Percentiles rank a stretch among this genome's conserved stretches.
Conservation (phyloP, 1,140 invertebrate genomes). For the Cylas formicarius region DNA sequence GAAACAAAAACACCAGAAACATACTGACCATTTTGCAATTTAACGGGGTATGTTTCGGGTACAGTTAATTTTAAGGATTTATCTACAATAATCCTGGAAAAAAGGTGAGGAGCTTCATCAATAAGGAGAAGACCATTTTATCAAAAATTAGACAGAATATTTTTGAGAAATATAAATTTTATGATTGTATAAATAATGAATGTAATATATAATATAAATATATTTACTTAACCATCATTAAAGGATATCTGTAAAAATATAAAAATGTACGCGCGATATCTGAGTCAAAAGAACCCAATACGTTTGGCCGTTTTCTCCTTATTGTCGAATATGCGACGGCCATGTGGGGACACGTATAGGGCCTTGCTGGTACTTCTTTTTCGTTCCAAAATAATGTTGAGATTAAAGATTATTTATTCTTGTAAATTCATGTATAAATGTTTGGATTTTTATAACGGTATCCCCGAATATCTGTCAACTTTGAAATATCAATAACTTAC, state of each 20-base stretch:
- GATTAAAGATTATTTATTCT: slow-evolving; percentile 36
- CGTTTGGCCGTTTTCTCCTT: slow-evolving; percentile 36
- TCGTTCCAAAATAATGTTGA: slow-evolving; percentile 20
- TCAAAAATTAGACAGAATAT: slow-evolving; percentile 37
- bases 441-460: slow-evolving; percentile 4
- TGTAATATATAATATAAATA: slow-evolving; percentile 37
- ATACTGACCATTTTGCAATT: too few species aligned
- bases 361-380: slow-evolving; percentile 24
- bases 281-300: slow-evolving; percentile 30
- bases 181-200: slow-evolving; percentile 34
- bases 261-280: slow-evolving; percentile 38
- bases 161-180: slow-evolving; percentile 39
- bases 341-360: slow-evolving; percentile 27
- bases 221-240: slow-evolving; percentile 36
- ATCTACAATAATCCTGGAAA: slow-evolving; percentile 39
- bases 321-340: slow-evolving; percentile 35
- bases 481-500: too few species aligned
- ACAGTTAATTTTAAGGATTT: slow-evolving; percentile 30
- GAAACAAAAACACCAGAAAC: too few species aligned
- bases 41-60: slow-evolving; percentile 2
- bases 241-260: slow-evolving; percentile 36
- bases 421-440: slow-evolving; percentile 31
- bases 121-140: slow-evolving; percentile 31
- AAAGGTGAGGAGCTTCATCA: slow-evolving; percentile 37
- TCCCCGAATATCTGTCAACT: background rate